Evolutionary conservation across 1,140 invertebrate genomes (phyloP), one percentile per base, ranked within the genome.

Genomic region (Ceratosolen solmsi): DNA sequence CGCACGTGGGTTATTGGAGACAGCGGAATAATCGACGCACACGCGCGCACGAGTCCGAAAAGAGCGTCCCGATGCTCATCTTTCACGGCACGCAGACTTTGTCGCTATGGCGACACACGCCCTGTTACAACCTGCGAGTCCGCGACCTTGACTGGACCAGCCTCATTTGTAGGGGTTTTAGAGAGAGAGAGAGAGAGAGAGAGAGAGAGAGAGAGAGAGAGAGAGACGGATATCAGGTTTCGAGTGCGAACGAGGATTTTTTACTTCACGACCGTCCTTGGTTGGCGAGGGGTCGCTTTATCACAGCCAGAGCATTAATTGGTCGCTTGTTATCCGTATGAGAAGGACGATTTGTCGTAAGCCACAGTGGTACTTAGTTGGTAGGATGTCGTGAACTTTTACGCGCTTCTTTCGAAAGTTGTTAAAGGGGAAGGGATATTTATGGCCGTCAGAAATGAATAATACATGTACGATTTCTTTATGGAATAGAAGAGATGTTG

Each of bases 81-180:
- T 58, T 13, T 75, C 36, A 33, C n/a, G 51, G 72, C 71, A 54
- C 13, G 51, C 2, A 30, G 22, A 17, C 72, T 5, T 36, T 46
- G 72, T 75, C 73, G 73, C n/a, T 22, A 75, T 75, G 56, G 56
- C 20, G 73, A 75, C 56, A 25, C 30, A 22, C 51, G 73, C 51
- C n/a, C n/a, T 22, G n/a, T 25, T 33, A 63, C 5, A 63, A 33
- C 60, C 60, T 63, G 58, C 13, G 60, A 3, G 11, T 25, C 27
- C n/a, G 54, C 56, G 56, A 75, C 73, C 73, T 75, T 75, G 73
- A 75, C 22, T 33, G 27, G 1, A 9, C 38, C 36, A 8, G 58
- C 58, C n/a, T n/a, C n/a, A 30, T 1, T 15, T 27, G 58, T 5
- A 63, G 25, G 27, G 9, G 38, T 15, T n/a, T n/a, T n/a, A n/a